Conservation (phyloP, 2,797 vertebrate genomes). For the Notoglanidium macrostoma region DNA sequence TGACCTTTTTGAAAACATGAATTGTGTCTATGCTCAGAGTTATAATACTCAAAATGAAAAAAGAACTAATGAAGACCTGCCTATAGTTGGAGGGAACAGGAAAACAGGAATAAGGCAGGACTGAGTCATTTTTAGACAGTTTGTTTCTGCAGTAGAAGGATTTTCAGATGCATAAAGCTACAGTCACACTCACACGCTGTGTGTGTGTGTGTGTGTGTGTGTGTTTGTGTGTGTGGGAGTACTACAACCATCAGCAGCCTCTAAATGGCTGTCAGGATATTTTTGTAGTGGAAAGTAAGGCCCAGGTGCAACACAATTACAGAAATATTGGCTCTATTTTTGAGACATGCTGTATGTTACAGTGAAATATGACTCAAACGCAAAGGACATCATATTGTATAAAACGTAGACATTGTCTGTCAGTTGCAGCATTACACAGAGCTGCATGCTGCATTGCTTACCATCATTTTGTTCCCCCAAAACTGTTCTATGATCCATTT, state of each 20-base stretch:
- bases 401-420: not conserved
- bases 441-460: not conserved
- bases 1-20: not conserved
- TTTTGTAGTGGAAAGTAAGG: constrained; percentile 11
- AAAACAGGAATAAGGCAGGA: constrained; percentile 14
- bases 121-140: constrained; percentile 24
- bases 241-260: constrained; percentile 7
- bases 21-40: not conserved
- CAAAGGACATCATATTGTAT: not conserved
- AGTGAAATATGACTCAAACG: not conserved
- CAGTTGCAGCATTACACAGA: not conserved
- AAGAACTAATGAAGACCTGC: not conserved
- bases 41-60: not conserved
- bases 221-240: not conserved
- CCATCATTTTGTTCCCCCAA: too few species aligned
- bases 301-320: not conserved
- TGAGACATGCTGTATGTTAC: not conserved
- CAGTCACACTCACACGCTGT: not conserved
- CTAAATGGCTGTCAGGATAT: not conserved
- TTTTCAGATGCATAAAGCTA: not conserved
- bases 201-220: not conserved
- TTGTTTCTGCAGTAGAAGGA: not conserved
- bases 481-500: not conserved
- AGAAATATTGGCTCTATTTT: not conserved
- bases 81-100: not conserved